Conservation (phyloP, 2,113 vertebrate genomes). For the Pteronura brasiliensis region DNA sequence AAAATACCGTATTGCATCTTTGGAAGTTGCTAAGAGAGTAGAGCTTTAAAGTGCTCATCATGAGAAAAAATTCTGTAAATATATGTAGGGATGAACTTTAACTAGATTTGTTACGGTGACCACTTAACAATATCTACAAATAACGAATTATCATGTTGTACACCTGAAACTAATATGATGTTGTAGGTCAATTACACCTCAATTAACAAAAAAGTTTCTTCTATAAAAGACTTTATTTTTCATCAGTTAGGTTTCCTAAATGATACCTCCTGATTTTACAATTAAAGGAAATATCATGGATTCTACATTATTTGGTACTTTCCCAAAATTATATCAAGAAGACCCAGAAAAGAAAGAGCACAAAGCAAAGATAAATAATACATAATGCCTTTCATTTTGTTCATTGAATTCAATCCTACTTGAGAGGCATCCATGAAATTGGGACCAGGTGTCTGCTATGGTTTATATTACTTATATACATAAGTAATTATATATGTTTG, state of each 20-base stretch:
- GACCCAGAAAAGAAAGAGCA: not conserved
- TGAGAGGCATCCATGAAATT: not conserved
- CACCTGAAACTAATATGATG: not conserved
- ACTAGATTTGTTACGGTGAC: not conserved
- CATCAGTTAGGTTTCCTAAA: not conserved
- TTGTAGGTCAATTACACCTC: not conserved
- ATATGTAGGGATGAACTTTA: not conserved
- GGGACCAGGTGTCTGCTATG: not conserved
- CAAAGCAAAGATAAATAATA: not conserved
- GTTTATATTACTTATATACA: not conserved
- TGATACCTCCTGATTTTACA: not conserved
- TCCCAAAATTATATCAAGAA: slow-evolving; percentile 33
- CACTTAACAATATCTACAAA: not conserved
- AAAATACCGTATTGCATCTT: not conserved
- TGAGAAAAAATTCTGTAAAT: not conserved
- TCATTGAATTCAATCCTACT: not conserved
- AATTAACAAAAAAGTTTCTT: not conserved
- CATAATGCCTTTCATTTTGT: not conserved
- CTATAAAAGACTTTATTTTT: not conserved
- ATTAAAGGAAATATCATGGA: not conserved
- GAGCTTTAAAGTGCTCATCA: not conserved
- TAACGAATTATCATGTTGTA: not conserved
- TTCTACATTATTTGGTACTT: not conserved
- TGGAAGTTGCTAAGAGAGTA: not conserved
- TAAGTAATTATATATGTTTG: not conserved